Conservation (phyloP, 2,888 invertebrate genomes). For the Aphrophora alni region DNA sequence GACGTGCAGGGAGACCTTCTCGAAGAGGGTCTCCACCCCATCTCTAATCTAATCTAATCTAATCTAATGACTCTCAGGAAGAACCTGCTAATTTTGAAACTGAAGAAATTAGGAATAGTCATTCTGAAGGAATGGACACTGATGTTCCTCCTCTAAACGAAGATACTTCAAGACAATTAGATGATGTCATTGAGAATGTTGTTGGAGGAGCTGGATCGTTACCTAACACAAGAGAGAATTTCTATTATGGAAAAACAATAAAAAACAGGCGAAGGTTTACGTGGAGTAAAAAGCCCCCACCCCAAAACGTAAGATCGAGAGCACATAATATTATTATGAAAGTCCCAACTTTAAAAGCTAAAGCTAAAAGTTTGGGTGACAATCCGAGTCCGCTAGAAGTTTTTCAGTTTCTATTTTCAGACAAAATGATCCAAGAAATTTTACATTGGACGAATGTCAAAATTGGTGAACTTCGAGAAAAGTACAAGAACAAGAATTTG, state of each 20-base stretch:
- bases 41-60: too few relatives aligned
- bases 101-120: too few relatives aligned
- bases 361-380: constrained; percentile 17
- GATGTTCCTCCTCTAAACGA: too few relatives aligned
- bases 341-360: constrained; percentile 7
- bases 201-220: not conserved
- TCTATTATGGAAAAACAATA: constrained; percentile 3
- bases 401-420: too few relatives aligned
- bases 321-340: not conserved
- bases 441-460: constrained; percentile 12
- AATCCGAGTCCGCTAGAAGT: not conserved
- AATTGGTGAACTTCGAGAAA: not conserved
- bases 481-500: not conserved
- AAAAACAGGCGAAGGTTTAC: constrained; percentile 6
- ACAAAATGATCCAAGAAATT: too few relatives aligned
- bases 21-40: too few relatives aligned
- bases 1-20: too few relatives aligned
- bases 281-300: not conserved
- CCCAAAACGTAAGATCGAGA: constrained; percentile 7
- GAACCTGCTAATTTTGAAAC: not conserved
- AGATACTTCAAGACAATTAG: too few relatives aligned
- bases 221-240: not conserved
- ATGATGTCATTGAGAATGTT: not conserved
- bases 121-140: too few relatives aligned
- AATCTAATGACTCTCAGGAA: too few relatives aligned